Evolutionary conservation across 1,140 invertebrate genomes (phyloP), one percentile per base, ranked within the genome.

Genomic region (Drosophila quadrilineata): DNA sequence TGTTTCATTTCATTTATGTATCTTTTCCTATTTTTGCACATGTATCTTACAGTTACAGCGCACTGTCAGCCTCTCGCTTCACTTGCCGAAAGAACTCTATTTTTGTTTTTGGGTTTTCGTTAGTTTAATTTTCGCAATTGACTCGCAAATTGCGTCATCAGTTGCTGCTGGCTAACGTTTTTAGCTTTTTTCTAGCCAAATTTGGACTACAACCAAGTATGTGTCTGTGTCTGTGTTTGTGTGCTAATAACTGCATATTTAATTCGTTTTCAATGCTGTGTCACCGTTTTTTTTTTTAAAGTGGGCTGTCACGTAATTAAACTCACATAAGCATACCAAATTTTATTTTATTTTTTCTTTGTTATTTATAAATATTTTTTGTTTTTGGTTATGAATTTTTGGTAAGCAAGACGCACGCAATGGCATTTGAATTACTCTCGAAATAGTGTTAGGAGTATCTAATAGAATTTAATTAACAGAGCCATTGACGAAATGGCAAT

Each of bases 281-380:
- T 40, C 26, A 49, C 36, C 50, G 24, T 36, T 53, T 49, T n/a
- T n/a, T n/a, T n/a, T n/a, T n/a, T n/a, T n/a, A 67, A 75, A 67
- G 38, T 71, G 48, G 41, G 66, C 70, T 65, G 79, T 84, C 79
- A 85, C 79, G 79, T 84, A 79, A 84, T 84, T 84, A 74, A 84
- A 85, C 52, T 71, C 74, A 57, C 73, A 65, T 66, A 69, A 84
- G 67, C 59, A 66, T 63, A 75, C 57, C 63, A 63, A 70, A 54
- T 49, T 52, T 69, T 62, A 35, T 72, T 69, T 50, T 69, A 54
- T 59, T 43, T 38, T 45, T 31, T 45, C 29, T 6, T 45, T 67
- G 67, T 46, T 64, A 56, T 56, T 35, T 33, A 43, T 40, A 50
- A n/a, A n/a, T n/a, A n/a, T n/a, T n/a, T 48, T 40, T 5, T 6